Evolutionary conservation across 2,113 vertebrate species (phyloP).

Genomic region (Ochotona princeps): DNA sequence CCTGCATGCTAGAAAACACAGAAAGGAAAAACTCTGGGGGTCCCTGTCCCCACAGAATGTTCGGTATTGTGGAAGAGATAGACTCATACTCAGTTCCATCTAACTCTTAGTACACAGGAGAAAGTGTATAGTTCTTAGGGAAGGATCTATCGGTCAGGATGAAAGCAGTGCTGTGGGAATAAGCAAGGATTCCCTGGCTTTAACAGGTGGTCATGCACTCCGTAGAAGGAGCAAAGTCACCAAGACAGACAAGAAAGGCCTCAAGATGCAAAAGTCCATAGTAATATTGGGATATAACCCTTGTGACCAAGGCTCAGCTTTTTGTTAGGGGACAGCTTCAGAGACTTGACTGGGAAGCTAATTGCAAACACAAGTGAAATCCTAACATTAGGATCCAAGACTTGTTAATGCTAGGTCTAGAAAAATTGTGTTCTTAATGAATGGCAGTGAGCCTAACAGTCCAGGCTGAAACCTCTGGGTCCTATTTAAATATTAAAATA

Average conservation of each 20-base stretch:
- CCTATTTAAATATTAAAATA: neutral
- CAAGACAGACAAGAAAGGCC: neutral
- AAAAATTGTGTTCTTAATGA: neutral
- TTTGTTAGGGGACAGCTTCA: neutral
- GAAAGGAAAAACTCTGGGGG: neutral
- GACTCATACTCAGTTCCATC: rapidly evolving
- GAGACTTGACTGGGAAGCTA: neutral
- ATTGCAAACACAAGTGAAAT: neutral
- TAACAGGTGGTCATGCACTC: neutral
- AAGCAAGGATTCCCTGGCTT: neutral
- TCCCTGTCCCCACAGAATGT: neutral
- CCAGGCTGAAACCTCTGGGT: neutral
- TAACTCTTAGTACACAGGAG: neutral
- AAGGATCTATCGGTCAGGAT: neutral
- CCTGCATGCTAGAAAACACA: neutral
- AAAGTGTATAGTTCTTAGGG: neutral
- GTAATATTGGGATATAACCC: neutral
- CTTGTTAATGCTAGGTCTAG: neutral
- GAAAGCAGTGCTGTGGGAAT: neutral
- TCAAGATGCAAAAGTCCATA: neutral
- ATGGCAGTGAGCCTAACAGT: rapidly evolving
- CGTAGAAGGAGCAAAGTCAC: neutral
- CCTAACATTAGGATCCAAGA: neutral
- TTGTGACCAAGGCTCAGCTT: neutral
- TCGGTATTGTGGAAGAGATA: neutral